Evolutionary conservation across 2,113 vertebrate genomes (phyloP).

Genomic region (Hemibagrus wyckioides): DNA sequence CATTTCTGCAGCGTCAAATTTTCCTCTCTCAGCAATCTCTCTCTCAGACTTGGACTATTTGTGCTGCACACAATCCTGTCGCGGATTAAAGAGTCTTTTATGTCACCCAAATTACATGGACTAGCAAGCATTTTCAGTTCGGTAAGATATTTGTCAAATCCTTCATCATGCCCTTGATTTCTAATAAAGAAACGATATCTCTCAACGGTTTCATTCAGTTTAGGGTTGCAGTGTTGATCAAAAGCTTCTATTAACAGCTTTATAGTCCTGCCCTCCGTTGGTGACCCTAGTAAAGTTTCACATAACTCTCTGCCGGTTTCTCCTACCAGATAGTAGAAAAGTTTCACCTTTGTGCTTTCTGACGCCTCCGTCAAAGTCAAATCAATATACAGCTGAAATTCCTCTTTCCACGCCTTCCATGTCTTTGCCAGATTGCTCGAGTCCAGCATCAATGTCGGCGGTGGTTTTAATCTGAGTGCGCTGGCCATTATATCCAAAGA

Average conservation of each 20-base stretch:
- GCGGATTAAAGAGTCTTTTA: background rate
- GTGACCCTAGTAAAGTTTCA: background rate
- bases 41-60: background rate
- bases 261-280: background rate
- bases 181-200: background rate
- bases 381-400: background rate
- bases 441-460: background rate
- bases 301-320: background rate
- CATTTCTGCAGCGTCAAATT: conserved; percentile 25
- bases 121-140: background rate
- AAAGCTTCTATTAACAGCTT: background rate
- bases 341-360: background rate
- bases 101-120: background rate
- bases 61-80: conserved; percentile 18
- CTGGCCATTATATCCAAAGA: background rate
- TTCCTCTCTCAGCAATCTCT: conserved; percentile 21
- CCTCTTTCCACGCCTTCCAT: conserved; percentile 13
- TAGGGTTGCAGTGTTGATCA: background rate
- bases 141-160: background rate
- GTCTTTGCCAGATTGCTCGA: background rate
- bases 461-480: background rate
- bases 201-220: background rate
- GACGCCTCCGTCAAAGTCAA: background rate
- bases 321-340: background rate
- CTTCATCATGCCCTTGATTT: background rate